Evolutionary conservation across 2,888 invertebrate genomes (phyloP).

Genomic region (Steinernema scapterisci): DNA sequence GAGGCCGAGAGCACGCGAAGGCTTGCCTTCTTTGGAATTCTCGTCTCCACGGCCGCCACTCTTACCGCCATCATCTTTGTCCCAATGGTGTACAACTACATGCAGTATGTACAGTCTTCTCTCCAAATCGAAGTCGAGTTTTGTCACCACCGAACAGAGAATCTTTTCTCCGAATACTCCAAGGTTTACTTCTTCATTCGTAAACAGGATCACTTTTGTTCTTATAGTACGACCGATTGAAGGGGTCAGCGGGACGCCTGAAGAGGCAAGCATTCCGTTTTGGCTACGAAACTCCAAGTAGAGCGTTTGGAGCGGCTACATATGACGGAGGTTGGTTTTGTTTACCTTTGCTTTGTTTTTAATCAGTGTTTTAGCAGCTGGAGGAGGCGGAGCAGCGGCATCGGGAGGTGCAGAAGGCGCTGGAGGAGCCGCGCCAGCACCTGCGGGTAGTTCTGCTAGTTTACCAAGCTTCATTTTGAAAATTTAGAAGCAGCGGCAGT

Average conservation of each 20-base stretch:
- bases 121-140: slow-evolving; percentile 17
- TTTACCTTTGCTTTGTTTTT: background rate
- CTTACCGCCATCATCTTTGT: slow-evolving; percentile 25
- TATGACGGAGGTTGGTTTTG: background rate
- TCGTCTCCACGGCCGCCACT: slow-evolving; percentile 14
- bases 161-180: background rate
- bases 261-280: slow-evolving; percentile 6
- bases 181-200: background rate
- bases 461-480: no score
- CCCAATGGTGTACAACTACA: slow-evolving; percentile 27
- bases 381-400: background rate
- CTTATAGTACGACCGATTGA: background rate
- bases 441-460: background rate
- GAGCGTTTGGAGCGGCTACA: slow-evolving; percentile 17
- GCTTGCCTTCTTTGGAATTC: slow-evolving; percentile 17
- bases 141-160: slow-evolving; percentile 9
- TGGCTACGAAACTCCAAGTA: slow-evolving; percentile 19
- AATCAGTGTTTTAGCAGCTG: background rate
- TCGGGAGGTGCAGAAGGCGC: background rate
- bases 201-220: no score
- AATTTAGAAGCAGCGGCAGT: background rate
- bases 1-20: slow-evolving; percentile 20
- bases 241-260: slow-evolving; percentile 8
- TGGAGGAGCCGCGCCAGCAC: background rate
- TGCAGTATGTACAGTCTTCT: slow-evolving; percentile 26